phyloP scores from a whole-genome alignment of 1,140 invertebrate genomes.

The Teleogryllus occipitalis region DNA sequence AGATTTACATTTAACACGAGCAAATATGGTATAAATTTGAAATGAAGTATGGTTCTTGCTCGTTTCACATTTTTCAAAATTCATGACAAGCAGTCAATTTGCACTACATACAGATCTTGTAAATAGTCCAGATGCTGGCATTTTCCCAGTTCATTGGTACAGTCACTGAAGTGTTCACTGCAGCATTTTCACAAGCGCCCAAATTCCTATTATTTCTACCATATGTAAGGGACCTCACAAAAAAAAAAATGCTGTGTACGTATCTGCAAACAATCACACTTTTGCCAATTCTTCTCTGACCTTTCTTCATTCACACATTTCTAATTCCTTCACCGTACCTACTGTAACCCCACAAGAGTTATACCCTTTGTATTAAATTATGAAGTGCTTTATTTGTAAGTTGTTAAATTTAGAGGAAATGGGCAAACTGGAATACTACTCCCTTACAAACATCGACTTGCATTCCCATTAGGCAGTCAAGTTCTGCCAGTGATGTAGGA shows the following conservation, averaged over 20 bases:
- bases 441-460: background rate
- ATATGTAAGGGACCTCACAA: no score
- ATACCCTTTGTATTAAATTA: background rate
- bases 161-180: no score
- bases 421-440: background rate
- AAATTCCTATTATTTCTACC: no score
- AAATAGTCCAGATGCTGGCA: no score
- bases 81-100: background rate
- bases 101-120: no score
- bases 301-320: background rate
- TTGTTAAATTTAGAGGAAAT: background rate
- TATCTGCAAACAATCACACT: background rate
- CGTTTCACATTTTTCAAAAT: background rate
- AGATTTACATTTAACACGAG: background rate
- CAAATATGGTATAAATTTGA: background rate
- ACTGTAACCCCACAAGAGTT: background rate
- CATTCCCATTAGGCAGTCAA: background rate
- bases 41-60: background rate
- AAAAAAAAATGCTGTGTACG: background rate
- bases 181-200: no score
- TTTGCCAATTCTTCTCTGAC: background rate
- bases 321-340: background rate
- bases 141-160: no score
- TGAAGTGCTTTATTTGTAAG: background rate
- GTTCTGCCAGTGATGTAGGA: background rate